phyloP scores from a whole-genome alignment of 2,113 vertebrate genomes.

The Gopherus flavomarginatus region DNA sequence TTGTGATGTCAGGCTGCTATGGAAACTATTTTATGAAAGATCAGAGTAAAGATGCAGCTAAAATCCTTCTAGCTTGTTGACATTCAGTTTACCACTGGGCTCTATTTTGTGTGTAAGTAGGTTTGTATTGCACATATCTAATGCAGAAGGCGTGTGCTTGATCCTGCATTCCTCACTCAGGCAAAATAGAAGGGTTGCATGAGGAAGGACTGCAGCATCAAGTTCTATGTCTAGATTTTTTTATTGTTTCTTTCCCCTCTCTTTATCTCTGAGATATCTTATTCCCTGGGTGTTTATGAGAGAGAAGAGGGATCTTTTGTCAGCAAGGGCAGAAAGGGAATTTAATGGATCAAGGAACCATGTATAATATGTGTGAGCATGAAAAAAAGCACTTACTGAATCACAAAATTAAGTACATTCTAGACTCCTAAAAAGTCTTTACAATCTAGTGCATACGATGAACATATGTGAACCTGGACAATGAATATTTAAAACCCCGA shows the following conservation, averaged over 20 bases:
- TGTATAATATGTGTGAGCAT: neutral
- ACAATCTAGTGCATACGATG: neutral
- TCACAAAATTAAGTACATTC: neutral
- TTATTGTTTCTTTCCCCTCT: neutral
- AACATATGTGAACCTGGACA: neutral
- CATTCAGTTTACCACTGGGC: neutral
- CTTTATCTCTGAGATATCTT: neutral
- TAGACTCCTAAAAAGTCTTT: neutral
- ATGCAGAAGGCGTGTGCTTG: neutral
- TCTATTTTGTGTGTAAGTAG: neutral
- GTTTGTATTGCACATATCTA: neutral
- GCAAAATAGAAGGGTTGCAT: neutral
- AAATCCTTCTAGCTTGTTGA: conserved; percentile 39
- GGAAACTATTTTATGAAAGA: conserved; percentile 29
- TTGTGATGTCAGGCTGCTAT: conserved; percentile 25
- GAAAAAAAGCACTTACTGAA: neutral
- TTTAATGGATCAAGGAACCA: neutral
- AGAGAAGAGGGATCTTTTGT: neutral
- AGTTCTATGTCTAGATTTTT: neutral
- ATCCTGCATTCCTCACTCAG: neutral
- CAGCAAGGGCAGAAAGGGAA: neutral
- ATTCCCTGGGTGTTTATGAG: neutral
- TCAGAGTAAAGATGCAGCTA: conserved; percentile 15
- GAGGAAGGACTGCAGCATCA: accelerated
- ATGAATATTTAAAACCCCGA: neutral